phyloP scores from a whole-genome alignment of 1,140 invertebrate species.

The Tetragnatha versicolor region DNA sequence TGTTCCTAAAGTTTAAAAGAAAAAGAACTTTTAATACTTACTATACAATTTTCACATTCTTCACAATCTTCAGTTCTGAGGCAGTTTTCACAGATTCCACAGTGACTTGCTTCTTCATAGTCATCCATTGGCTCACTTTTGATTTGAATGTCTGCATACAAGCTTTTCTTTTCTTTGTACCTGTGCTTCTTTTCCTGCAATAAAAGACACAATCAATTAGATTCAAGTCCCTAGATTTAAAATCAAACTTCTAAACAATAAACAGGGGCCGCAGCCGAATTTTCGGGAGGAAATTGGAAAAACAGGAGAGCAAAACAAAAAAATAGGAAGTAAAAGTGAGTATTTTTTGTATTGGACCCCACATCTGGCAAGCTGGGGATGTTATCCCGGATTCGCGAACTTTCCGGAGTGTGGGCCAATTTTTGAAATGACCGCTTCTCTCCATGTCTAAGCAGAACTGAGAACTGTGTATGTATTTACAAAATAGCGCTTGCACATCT shows the following conservation, averaged over 20 bases:
- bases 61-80: conserved; percentile 52
- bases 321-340: background rate
- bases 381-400: too few relatives aligned
- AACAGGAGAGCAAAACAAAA: background rate
- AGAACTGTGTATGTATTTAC: too few relatives aligned
- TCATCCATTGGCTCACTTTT: conserved; percentile 40
- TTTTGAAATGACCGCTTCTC: too few relatives aligned
- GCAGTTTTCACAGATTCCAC: conserved; percentile 50
- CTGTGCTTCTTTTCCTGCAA: conserved; percentile 44
- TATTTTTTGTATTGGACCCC: background rate
- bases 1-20: too few relatives aligned
- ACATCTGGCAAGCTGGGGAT: too few relatives aligned
- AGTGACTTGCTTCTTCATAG: conserved; percentile 32
- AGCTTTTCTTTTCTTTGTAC: conserved; percentile 35
- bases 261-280: background rate
- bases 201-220: background rate
- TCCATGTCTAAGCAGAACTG: too few relatives aligned
- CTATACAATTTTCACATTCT: conserved; percentile 47
- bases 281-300: background rate
- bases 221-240: background rate
- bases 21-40: conserved; percentile 6
- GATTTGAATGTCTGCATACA: conserved; percentile 39
- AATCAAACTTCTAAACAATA: background rate
- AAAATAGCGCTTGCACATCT: too few relatives aligned
- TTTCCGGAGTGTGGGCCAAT: too few relatives aligned